Conservation (phyloP, 2,797 vertebrate species). For the Chrysolophus pictus region DNA sequence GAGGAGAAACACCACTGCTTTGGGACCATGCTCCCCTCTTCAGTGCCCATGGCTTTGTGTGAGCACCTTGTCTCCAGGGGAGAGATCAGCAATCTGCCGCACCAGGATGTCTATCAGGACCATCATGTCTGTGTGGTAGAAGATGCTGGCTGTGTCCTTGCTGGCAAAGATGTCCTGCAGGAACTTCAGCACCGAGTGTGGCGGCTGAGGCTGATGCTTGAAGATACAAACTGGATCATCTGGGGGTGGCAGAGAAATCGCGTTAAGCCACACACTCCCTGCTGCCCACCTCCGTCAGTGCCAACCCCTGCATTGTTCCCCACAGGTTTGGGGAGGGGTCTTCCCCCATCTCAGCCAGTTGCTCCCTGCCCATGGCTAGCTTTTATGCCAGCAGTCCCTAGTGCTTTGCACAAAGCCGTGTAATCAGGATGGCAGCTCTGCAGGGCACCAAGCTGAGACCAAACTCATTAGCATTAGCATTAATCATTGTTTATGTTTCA, state of each 20-base stretch:
- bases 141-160: slow-evolving; percentile 88
- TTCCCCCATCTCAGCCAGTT: not conserved
- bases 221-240: slow-evolving; percentile 97
- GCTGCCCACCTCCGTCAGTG: accelerated
- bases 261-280: not conserved
- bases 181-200: slow-evolving; percentile 94
- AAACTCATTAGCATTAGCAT: slow-evolving; percentile 32
- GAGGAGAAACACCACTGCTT: not conserved
- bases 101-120: slow-evolving; percentile 98
- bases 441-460: not conserved
- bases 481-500: slow-evolving; percentile 46
- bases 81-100: slow-evolving; percentile 95
- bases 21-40: not conserved
- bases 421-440: slow-evolving; percentile 19
- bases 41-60: not conserved
- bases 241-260: slow-evolving; percentile 55
- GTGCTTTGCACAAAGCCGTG: not conserved
- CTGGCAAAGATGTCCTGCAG: slow-evolving; percentile 94
- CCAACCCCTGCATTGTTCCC: not conserved
- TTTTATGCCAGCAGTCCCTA: not conserved
- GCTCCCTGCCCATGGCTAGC: not conserved
- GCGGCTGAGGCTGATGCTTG: slow-evolving; percentile 91
- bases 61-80: slow-evolving; percentile 92
- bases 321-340: not conserved
- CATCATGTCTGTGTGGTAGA: slow-evolving; percentile 99